A percentile compares a stretch with the other conserved stretches of the same genome.
phyloP scores from a whole-genome alignment of 92 coral and sea anemone genomes.

The Epizoanthus rinbou region DNA sequence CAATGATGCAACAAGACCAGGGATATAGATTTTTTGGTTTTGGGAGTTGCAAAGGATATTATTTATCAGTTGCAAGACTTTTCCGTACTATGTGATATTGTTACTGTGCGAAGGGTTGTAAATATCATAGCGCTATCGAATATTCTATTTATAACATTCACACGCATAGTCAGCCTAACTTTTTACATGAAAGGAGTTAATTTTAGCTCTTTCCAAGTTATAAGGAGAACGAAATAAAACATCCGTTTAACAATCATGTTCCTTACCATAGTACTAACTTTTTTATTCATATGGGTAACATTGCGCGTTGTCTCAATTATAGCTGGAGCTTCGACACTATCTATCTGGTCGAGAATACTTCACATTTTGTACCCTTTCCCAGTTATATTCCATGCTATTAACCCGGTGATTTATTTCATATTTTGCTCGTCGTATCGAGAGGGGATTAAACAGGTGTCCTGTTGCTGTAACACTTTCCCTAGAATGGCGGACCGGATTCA shows the following conservation, averaged over 20 bases:
- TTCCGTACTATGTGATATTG: too few species aligned
- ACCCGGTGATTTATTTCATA: not conserved
- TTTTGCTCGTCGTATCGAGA: constrained; percentile 5
- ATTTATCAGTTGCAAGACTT: too few species aligned
- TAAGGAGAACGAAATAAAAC: not conserved
- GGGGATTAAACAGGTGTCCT: not conserved
- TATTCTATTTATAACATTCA: too few species aligned
- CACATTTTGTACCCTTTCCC: not conserved
- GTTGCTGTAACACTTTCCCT: not conserved
- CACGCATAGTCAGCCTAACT: too few species aligned
- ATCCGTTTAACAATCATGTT: not conserved
- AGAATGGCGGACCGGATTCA: too few species aligned
- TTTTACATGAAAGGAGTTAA: not conserved
- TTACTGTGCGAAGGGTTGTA: too few species aligned
- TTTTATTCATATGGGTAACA: not conserved
- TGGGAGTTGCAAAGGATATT: too few species aligned
- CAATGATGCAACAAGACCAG: too few species aligned
- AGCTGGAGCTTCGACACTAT: not conserved
- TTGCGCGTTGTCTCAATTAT: not conserved
- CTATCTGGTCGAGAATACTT: not conserved
- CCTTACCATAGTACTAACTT: not conserved
- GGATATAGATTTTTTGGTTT: too few species aligned
- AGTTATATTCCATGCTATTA: not conserved
- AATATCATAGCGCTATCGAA: too few species aligned
- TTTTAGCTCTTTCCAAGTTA: not conserved